Base-by-base conservation (phyloP, 2,113 vertebrate species). In the Lagopus leucura region DNA sequence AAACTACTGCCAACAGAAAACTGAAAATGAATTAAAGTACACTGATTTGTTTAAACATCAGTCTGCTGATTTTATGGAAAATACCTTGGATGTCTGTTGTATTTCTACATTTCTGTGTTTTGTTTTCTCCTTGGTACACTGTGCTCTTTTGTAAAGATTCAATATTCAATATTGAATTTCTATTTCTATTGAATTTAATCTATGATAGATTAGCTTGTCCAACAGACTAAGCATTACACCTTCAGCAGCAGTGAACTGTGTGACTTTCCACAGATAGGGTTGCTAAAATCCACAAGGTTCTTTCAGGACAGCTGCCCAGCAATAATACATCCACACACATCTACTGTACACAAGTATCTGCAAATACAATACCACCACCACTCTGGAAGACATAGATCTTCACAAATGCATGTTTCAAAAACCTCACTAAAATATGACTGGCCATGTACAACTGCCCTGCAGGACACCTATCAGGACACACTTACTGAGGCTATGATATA, bases 1-100 rank as follows among this genome's bases (percentile, higher is more conserved):
- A 88, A 88, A 91, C 72, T 82, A 32, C n/a, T 65, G 76, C 13
- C 69, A 92, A 83, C 20, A 86, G 38, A 90, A 93, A 82, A 86
- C 50, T 75, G 65, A 50, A 91, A 88, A 50, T 72, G 65, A 43
- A 83, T 91, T 94, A 88, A 91, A 94, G 57, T 8, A 83, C 61
- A 93, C 60, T 45, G 61, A 66, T 93, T 93, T 79, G 13, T 93
- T 86, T 81, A 72, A 81, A 83, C 18, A 80, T 75, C 48, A 77
- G 65, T 55, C 72, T 60, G 57, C 74, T 82, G 75, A 78, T 74
- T 57, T 78, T 34, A 32, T 30, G 9, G 42, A 77, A 93, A 85
- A 80, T 52, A 65, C 10, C 65, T 64, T 50, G 54, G 28, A 83
- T 38, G 20, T 18, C 64, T 95, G 60, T 38, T 80, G 12, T 36